Conservation (phyloP, 2,888 invertebrate genomes). For the Heliconius hortense region DNA sequence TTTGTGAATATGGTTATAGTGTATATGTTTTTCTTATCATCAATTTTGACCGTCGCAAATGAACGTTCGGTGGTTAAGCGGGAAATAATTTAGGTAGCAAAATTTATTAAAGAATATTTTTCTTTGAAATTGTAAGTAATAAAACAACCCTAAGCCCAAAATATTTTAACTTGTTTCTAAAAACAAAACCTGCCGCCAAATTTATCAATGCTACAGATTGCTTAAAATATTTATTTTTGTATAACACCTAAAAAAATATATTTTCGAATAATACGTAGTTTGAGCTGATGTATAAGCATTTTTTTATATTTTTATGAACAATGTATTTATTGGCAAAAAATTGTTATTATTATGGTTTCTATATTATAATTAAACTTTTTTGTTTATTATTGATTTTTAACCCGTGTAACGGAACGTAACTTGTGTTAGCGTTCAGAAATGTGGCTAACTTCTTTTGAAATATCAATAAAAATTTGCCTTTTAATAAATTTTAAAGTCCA, state of each 20-base stretch:
- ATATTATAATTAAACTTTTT: not conserved
- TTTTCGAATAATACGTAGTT: not conserved
- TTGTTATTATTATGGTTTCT: not conserved
- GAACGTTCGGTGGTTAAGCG: too few species aligned
- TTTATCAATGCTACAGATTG: not conserved
- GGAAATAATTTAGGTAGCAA: too few species aligned
- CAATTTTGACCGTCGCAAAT: too few species aligned
- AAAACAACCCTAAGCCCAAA: not conserved
- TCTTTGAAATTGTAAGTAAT: not conserved
- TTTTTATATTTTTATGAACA: not conserved
- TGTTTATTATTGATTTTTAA: conserved; percentile 23
- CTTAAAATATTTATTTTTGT: not conserved
- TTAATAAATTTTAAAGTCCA: not conserved
- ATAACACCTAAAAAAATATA: not conserved
- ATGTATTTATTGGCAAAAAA: not conserved
- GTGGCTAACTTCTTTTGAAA: too few species aligned
- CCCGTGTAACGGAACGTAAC: conserved; percentile 38
- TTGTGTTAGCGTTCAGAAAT: conserved; percentile 33
- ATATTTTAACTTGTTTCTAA: not conserved
- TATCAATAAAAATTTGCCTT: not conserved
- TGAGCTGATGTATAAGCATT: not conserved
- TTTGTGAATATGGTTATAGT: too few species aligned
- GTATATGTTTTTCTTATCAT: too few species aligned
- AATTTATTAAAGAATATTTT: too few species aligned
- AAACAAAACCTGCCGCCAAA: conserved; percentile 3